A percentile compares a stretch with the other conserved stretches of the same genome.
phyloP scores from a whole-genome alignment of 2,888 invertebrate species.

The Nasonovia ribisnigri region DNA sequence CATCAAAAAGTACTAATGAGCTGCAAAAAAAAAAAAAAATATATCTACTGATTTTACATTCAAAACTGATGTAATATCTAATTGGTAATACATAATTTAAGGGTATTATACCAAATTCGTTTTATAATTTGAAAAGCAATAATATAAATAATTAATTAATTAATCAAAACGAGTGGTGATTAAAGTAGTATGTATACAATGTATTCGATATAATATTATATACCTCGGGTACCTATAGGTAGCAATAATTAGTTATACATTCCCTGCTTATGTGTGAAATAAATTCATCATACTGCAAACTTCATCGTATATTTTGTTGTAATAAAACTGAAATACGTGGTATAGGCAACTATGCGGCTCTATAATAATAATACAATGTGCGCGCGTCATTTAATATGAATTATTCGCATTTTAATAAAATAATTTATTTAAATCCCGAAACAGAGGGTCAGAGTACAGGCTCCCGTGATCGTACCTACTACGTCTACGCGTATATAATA shows the following conservation, averaged over 20 bases:
- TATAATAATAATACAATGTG: neutral
- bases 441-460: neutral
- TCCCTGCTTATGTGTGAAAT: neutral
- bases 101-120: neutral
- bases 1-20: neutral
- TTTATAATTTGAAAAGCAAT: neutral
- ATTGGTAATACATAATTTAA: neutral
- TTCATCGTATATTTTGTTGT: neutral
- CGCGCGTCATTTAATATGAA: neutral
- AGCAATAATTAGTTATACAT: neutral
- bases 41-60: neutral
- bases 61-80: neutral
- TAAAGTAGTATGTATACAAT: neutral
- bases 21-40: neutral
- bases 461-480: neutral
- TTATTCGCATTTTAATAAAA: neutral
- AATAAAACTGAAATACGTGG: neutral
- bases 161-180: neutral
- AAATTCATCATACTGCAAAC: neutral
- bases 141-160: too few relatives aligned
- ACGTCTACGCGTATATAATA: neutral
- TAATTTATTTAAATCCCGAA: conserved; percentile 1
- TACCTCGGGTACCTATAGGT: too few relatives aligned
- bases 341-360: neutral
- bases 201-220: neutral